Evolutionary conservation across 2,888 invertebrate genomes (phyloP).

Genomic region (Chloroclystis v-ata): DNA sequence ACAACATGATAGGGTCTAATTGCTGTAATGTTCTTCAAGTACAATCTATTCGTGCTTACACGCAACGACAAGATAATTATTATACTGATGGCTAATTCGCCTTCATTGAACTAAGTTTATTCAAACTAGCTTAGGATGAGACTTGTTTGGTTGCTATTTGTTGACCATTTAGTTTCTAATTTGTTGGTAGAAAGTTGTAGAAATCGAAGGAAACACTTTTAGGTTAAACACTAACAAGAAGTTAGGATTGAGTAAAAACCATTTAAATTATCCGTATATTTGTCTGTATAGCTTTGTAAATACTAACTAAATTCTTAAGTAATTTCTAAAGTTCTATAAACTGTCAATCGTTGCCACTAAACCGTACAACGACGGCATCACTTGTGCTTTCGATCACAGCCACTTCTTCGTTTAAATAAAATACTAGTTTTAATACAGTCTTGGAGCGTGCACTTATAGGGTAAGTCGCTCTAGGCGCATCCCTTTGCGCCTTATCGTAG

Average conservation of each 20-base stretch:
- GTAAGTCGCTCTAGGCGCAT: conserved; percentile 43
- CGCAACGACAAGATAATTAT: conserved; percentile 43
- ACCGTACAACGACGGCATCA: conserved; percentile 51
- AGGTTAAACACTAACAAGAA: neutral
- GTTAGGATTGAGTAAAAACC: neutral
- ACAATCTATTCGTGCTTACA: conserved; percentile 43
- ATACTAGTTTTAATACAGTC: conserved; percentile 49
- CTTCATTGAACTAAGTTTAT: conserved; percentile 9
- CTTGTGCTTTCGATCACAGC: conserved; percentile 68
- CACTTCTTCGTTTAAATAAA: conserved; percentile 63
- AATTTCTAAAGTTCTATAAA: conserved; percentile 32
- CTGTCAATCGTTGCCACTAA: conserved; percentile 53
- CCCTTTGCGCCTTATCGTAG: conserved; percentile 29
- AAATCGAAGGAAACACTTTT: too few relatives aligned
- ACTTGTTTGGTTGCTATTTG: neutral
- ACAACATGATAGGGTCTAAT: conserved; percentile 68
- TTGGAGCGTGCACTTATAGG: conserved; percentile 37
- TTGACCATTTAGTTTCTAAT: neutral
- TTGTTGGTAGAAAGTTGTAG: too few relatives aligned
- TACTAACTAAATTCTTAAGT: neutral
- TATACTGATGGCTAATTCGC: conserved; percentile 19
- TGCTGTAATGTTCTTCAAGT: conserved; percentile 53
- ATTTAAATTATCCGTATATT: conserved; percentile 18
- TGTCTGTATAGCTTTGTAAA: conserved; percentile 8
- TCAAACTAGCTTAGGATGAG: neutral